Conservation (phyloP, 2,797 vertebrate species). For the Nothura maculosa region DNA sequence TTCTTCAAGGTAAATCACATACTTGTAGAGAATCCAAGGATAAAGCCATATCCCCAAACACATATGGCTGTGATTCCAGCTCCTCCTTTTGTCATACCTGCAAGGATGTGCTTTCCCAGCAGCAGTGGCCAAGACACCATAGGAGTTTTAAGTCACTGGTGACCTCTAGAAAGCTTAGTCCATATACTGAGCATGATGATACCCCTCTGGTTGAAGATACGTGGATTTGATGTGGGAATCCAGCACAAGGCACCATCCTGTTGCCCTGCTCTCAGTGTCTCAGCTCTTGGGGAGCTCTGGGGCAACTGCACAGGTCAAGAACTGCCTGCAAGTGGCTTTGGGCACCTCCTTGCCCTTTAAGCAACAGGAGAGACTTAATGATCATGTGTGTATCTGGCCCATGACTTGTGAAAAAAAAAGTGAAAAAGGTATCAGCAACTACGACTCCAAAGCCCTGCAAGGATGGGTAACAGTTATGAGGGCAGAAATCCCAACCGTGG, state of each 20-base stretch:
- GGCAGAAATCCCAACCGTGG: background rate
- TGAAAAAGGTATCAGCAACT: background rate
- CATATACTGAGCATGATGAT: rapidly evolving
- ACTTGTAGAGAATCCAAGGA: background rate
- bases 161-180: background rate
- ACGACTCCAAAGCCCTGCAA: background rate
- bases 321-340: background rate
- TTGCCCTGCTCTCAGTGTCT: rapidly evolving
- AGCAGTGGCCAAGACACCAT: background rate
- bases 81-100: background rate
- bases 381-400: background rate
- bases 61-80: rapidly evolving
- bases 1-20: rapidly evolving
- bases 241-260: background rate
- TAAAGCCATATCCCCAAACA: background rate
- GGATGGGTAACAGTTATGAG: background rate
- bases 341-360: background rate
- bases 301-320: background rate
- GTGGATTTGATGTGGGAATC: background rate
- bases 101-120: background rate
- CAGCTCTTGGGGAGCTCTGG: background rate
- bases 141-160: background rate
- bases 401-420: background rate
- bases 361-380: background rate
- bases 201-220: background rate